Percentiles rank a stretch among this genome's conserved stretches.
Conservation (phyloP, 2,888 invertebrate genomes). For the Acanthosoma haemorrhoidale region DNA sequence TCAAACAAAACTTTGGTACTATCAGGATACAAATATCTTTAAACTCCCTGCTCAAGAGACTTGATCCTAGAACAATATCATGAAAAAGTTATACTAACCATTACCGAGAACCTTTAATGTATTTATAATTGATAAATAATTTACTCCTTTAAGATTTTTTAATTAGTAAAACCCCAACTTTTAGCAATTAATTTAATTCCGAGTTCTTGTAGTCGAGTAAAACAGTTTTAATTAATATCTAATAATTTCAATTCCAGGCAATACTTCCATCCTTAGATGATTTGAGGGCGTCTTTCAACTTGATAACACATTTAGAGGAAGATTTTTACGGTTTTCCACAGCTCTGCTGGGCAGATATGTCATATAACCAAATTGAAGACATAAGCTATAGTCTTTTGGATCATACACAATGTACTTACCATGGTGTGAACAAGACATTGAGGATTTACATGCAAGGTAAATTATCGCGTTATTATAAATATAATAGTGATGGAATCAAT, state of each 20-base stretch:
- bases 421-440: slow-evolving; percentile 69
- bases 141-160: no score
- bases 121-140: no score
- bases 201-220: no score
- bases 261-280: slow-evolving; percentile 70
- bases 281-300: slow-evolving; percentile 70
- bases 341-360: slow-evolving; percentile 73
- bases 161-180: no score
- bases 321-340: slow-evolving; percentile 79
- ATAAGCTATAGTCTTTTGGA: slow-evolving; percentile 70
- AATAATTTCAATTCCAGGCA: slow-evolving; percentile 64
- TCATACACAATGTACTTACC: slow-evolving; percentile 72
- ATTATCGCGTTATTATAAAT: slow-evolving; percentile 40
- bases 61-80: no score
- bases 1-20: no score
- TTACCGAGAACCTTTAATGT: no score
- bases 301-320: slow-evolving; percentile 65
- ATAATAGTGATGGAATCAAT: background rate
- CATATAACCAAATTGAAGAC: slow-evolving; percentile 66
- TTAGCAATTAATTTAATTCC: no score
- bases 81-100: no score
- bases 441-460: slow-evolving; percentile 77
- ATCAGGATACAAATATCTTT: no score
- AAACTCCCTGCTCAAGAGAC: no score
- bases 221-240: no score